Evolutionary conservation across 2,888 invertebrate species (phyloP).

Genomic region (Agapostemon virescens): DNA sequence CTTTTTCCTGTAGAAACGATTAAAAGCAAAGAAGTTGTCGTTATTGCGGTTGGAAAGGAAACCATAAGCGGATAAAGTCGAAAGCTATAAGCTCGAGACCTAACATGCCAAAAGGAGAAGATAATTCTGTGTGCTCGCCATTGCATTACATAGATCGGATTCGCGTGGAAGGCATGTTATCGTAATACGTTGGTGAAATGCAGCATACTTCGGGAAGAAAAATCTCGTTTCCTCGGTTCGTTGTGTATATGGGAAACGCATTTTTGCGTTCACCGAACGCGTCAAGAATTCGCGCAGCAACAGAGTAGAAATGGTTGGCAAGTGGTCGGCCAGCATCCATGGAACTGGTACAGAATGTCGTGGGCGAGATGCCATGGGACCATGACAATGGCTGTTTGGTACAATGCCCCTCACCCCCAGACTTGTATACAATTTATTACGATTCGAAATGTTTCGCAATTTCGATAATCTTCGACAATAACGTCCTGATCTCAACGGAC

Average conservation of each 20-base stretch:
- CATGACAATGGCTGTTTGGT: conserved; percentile 11
- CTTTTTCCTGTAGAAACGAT: no score
- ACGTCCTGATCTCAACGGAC: neutral
- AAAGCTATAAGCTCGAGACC: neutral
- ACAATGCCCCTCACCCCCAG: neutral
- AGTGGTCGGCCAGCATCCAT: conserved; percentile 45
- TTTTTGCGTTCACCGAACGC: neutral
- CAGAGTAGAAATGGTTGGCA: conserved; percentile 26
- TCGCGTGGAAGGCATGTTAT: neutral
- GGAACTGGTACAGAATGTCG: conserved; percentile 32
- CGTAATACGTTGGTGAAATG: neutral
- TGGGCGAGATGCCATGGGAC: conserved; percentile 9
- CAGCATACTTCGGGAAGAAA: neutral
- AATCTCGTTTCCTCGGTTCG: neutral
- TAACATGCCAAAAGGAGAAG: neutral
- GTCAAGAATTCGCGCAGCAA: conserved; percentile 15
- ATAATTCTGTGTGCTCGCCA: neutral
- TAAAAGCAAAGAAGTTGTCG: no score
- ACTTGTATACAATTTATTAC: neutral
- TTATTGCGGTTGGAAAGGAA: no score
- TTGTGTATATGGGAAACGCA: neutral
- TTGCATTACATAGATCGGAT: neutral
- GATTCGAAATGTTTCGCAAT: neutral
- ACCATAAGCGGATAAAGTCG: neutral
- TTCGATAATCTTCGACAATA: neutral